Percentiles rank a stretch among this genome's conserved stretches.
phyloP scores from a whole-genome alignment of 2,888 invertebrate species.

The Aproaerema taeniolella region DNA sequence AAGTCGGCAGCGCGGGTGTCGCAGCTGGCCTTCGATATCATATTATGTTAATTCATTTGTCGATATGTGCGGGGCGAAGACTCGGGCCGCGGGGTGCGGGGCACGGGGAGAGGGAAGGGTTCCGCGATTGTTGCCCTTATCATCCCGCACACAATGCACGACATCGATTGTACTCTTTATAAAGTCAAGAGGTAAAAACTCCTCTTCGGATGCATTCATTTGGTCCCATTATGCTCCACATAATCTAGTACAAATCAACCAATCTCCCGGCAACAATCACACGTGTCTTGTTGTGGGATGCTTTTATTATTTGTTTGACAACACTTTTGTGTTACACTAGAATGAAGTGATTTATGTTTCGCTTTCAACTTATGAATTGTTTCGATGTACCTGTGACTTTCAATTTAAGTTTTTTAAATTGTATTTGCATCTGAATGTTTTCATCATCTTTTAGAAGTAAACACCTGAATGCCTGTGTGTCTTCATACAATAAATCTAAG shows the following conservation, averaged over 20 bases:
- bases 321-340: constrained; percentile 40
- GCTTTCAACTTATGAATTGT: constrained; percentile 7
- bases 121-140: constrained; percentile 51
- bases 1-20: constrained; percentile 49
- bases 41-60: constrained; percentile 55
- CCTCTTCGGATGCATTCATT: constrained; percentile 44
- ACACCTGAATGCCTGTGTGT: no score
- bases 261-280: constrained; percentile 49
- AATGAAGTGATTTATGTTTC: constrained; percentile 54
- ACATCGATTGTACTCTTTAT: constrained; percentile 46
- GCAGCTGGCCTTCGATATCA: constrained; percentile 53
- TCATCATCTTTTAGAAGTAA: no score
- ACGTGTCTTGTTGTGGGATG: constrained; percentile 37
- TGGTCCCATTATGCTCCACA: constrained; percentile 46
- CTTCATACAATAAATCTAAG: no score
- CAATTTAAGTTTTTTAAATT: neutral
- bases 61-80: constrained; percentile 32
- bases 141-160: constrained; percentile 42
- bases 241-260: constrained; percentile 61
- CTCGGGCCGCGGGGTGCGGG: constrained; percentile 33
- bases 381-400: neutral
- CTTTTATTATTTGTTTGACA: constrained; percentile 54
- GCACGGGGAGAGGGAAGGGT: no score
- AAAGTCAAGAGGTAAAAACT: constrained; percentile 52
- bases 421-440: no score